phyloP scores from a whole-genome alignment of 2,888 invertebrate species.

The Lysandra coridon region DNA sequence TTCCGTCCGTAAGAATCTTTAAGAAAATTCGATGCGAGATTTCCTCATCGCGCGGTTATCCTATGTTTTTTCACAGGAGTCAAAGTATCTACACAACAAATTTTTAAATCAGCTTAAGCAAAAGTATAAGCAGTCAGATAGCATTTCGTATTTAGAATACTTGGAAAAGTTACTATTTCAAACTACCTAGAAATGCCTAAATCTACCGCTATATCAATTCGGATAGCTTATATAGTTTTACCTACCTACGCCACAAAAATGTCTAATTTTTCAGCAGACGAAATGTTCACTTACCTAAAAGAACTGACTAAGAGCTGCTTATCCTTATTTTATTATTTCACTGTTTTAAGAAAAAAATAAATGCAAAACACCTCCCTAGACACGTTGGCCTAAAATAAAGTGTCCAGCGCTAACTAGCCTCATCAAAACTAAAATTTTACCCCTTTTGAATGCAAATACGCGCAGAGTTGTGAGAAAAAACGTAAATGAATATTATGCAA shows the following conservation, averaged over 20 bases:
- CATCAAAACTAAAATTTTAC: constrained; percentile 36
- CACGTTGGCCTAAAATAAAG: neutral
- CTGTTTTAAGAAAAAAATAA: neutral
- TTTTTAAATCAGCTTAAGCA: too few species aligned
- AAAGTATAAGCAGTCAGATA: too few species aligned
- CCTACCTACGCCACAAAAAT: too few species aligned
- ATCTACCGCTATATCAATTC: too few species aligned
- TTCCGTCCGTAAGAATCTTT: neutral
- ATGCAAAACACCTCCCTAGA: neutral
- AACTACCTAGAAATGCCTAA: too few species aligned
- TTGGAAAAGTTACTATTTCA: too few species aligned
- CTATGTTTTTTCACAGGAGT: too few species aligned
- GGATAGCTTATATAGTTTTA: too few species aligned
- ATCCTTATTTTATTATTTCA: neutral
- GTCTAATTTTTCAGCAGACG: neutral
- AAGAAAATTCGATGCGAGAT: too few species aligned
- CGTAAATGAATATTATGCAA: constrained; percentile 50
- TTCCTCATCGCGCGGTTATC: too few species aligned
- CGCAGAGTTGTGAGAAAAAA: constrained; percentile 52
- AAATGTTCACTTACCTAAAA: neutral
- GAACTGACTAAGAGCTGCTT: neutral
- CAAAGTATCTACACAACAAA: too few species aligned
- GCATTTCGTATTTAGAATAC: too few species aligned
- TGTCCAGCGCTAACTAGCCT: constrained; percentile 29
- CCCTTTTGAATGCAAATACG: constrained; percentile 42